phyloP scores from a whole-genome alignment of 2,888 invertebrate genomes.

The Ischnura elegans region DNA sequence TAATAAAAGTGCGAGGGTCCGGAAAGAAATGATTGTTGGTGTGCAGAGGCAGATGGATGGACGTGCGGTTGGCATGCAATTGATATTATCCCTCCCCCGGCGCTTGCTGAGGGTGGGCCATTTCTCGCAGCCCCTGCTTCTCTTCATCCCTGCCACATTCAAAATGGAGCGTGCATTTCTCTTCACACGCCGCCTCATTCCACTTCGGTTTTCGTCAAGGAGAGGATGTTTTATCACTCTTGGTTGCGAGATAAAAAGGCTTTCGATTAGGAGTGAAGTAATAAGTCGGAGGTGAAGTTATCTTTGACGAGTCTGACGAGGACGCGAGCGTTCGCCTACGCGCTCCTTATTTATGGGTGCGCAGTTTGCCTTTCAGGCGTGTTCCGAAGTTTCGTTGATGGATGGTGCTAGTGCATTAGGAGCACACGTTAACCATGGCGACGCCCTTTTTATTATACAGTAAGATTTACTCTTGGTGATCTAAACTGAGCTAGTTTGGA shows the following conservation, averaged over 20 bases:
- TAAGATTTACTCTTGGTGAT: too few species aligned
- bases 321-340: too few species aligned
- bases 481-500: too few species aligned
- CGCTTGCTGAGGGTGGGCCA: neutral
- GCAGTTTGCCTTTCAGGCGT: too few species aligned
- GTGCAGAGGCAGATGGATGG: neutral
- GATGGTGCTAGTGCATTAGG: too few species aligned
- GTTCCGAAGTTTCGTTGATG: too few species aligned
- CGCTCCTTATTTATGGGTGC: too few species aligned
- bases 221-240: neutral
- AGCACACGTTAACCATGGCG: too few species aligned
- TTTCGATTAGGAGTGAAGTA: neutral
- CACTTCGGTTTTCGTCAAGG: neutral
- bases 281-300: neutral
- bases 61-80: neutral
- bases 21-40: neutral
- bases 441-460: too few species aligned
- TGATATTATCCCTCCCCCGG: conserved; percentile 4
- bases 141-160: neutral
- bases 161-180: neutral
- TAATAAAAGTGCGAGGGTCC: conserved; percentile 5
- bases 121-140: conserved; percentile 3
- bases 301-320: too few species aligned
- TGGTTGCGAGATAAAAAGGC: neutral
- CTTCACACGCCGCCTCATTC: neutral